Conservation (phyloP, 2,888 invertebrate species). For the Eremobia ochroleuca region DNA sequence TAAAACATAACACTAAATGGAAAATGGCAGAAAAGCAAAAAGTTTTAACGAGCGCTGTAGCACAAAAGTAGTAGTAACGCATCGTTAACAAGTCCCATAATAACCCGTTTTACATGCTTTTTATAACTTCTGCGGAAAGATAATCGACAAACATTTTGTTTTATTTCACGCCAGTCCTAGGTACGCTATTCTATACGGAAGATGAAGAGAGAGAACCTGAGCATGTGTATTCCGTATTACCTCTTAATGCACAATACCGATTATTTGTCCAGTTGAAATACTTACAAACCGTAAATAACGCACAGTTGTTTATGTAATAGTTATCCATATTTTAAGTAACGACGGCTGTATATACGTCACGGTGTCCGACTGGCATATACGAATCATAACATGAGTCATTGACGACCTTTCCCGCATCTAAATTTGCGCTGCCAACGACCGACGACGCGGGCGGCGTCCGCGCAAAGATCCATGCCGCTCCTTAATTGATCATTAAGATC, state of each 20-base stretch:
- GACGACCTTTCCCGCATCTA: slow-evolving; percentile 86
- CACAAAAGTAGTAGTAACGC: slow-evolving; percentile 29
- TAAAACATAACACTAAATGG: slow-evolving; percentile 31
- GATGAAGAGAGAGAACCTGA: not conserved
- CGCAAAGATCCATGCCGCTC: slow-evolving; percentile 67
- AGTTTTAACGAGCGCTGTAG: slow-evolving; percentile 35
- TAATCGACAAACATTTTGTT: slow-evolving; percentile 33
- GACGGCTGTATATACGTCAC: slow-evolving; percentile 24
- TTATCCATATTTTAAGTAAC: slow-evolving; percentile 37
- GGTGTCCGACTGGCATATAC: slow-evolving; percentile 64
- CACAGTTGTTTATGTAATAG: slow-evolving; percentile 37
- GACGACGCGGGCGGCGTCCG: slow-evolving; percentile 61
- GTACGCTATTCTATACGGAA: not conserved
- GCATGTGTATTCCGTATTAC: not conserved
- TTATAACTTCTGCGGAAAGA: slow-evolving; percentile 49
- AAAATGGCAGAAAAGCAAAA: slow-evolving; percentile 28
- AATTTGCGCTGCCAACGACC: slow-evolving; percentile 87
- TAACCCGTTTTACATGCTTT: slow-evolving; percentile 43
- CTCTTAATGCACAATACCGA: not conserved
- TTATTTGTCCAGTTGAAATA: not conserved
- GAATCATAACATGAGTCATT: slow-evolving; percentile 82
- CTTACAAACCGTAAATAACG: slow-evolving; percentile 13
- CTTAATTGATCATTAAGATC: slow-evolving; percentile 79
- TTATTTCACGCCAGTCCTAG: slow-evolving; percentile 17
- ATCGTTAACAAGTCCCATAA: slow-evolving; percentile 37